A percentile compares a stretch with the other conserved stretches of the same genome.
Conservation (phyloP, 2,888 invertebrate species). For the Amiota mariae region DNA sequence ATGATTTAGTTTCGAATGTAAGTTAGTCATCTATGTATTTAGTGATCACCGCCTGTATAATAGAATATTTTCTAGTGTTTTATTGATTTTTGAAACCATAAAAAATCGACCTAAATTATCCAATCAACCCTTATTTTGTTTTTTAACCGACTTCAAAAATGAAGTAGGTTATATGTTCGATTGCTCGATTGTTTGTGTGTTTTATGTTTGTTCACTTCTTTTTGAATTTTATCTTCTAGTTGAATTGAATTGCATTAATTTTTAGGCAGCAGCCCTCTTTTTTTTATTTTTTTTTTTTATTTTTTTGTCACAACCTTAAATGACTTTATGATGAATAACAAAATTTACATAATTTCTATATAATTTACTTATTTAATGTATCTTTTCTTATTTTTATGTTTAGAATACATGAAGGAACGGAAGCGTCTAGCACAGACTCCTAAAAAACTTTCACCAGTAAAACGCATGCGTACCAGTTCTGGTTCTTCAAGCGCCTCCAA, state of each 20-base stretch:
- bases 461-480: slow-evolving; percentile 70
- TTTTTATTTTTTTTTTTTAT: no score
- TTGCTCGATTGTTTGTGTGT: no score
- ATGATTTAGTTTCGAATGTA: no score
- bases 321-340: not conserved
- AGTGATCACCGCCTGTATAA: not conserved
- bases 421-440: slow-evolving; percentile 72
- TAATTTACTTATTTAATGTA: slow-evolving; percentile 28
- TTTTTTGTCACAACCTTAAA: no score
- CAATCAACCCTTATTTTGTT: no score
- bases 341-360: slow-evolving; percentile 16
- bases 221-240: no score
- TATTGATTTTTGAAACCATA: slow-evolving; percentile 19
- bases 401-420: slow-evolving; percentile 74
- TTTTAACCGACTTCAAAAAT: no score
- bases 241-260: no score
- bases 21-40: no score
- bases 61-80: not conserved
- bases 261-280: no score
- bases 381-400: slow-evolving; percentile 43
- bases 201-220: no score
- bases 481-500: slow-evolving; percentile 40
- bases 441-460: slow-evolving; percentile 71
- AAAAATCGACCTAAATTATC: not conserved
- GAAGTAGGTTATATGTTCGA: no score